Base-by-base conservation (phyloP, 2,888 invertebrate species). In the Melieria omissa region DNA sequence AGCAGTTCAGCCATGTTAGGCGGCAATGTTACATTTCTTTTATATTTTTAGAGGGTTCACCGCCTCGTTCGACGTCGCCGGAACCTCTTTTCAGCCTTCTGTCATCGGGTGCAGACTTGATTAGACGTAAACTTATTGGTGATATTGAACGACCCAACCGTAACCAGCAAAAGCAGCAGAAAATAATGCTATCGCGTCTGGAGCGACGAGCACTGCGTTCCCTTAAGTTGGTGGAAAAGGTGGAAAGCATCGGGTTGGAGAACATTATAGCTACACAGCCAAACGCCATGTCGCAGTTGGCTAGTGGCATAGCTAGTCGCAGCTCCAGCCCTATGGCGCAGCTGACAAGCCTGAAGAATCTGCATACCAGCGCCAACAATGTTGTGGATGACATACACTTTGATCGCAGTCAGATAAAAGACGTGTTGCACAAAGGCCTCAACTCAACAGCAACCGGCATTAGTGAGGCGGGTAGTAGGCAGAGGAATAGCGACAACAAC, bases 301-400 rank as follows among this genome's bases (percentile, higher is more conserved):
- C 91, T 10, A 75, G 83, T 45, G 86, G 86, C 42, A 86, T 86
- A 55, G 86, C 85, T 86, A 88, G 91, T 91, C 89, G 91, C 6
- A 89, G 92, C 72, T 79, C 82, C 14, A 94, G 94, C 82, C 94
- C 94, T 2, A 93, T 95, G 92, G 91, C 93, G 75, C 94, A 94
- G 86, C 85, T 94, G 65, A 93, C 92, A 63, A 94, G 93, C 80
- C 87, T 94, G 14, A 92, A 91, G 85, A 88, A 89, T 86, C 66
- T 89, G 81, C 78, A 84, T 75, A 85, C 86, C 58, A 83, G 83
- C 73, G 78, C 85, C 81, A 80, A 84, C 54, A 79, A 85, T 83
- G 77, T 86, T 80, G 79, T 86, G 78, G 84, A 84, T 76, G 84
- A 87, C 78, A 81, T 86, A 77, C 81, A 87, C 85, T 81, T 87